Evolutionary conservation across 2,797 vertebrate genomes (phyloP).

Genomic region (Gorsachius magnificus): DNA sequence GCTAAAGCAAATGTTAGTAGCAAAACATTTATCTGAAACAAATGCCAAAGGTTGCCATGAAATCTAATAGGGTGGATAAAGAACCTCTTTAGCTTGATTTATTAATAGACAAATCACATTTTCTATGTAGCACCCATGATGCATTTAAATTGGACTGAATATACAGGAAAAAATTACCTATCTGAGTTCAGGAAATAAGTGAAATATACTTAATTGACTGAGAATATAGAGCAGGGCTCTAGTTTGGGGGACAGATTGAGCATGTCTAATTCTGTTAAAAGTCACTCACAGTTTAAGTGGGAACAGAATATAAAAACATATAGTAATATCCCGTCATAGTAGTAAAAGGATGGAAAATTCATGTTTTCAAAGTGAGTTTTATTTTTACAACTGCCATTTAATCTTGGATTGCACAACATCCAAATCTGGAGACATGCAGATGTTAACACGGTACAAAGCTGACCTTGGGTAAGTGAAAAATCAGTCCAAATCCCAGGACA

Average conservation of each 20-base stretch:
- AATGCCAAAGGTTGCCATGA: neutral
- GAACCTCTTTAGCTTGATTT: neutral
- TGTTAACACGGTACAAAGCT: neutral
- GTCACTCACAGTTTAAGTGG: neutral
- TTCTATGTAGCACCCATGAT: neutral
- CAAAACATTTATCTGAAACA: neutral
- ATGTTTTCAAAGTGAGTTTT: neutral
- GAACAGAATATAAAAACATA: neutral
- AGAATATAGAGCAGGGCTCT: neutral
- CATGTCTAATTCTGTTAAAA: neutral
- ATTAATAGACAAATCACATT: neutral
- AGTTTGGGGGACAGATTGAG: neutral
- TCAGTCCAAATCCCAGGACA: neutral
- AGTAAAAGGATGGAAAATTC: neutral
- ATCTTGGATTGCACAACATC: neutral
- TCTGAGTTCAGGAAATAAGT: neutral
- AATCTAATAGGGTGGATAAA: neutral
- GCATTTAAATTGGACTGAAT: neutral
- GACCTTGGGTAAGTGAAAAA: neutral
- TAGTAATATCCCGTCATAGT: neutral
- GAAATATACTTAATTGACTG: neutral
- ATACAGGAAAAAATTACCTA: neutral
- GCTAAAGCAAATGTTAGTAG: neutral
- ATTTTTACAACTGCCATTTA: neutral
- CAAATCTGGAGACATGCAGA: neutral